Conservation (phyloP, 2,113 vertebrate genomes). For the Nettapus auritus region DNA sequence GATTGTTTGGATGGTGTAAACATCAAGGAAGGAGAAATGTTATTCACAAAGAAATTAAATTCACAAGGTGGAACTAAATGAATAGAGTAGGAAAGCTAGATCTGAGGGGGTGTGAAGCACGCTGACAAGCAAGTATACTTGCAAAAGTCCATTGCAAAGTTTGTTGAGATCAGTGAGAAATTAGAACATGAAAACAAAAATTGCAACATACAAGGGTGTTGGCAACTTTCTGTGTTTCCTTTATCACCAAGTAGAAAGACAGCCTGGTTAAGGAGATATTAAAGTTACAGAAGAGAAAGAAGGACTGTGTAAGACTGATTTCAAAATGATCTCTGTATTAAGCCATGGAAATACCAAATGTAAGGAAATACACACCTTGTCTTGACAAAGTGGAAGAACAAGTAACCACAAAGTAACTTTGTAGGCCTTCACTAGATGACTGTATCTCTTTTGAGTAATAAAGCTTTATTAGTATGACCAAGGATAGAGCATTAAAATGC, state of each 20-base stretch:
- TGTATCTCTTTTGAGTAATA: accelerated
- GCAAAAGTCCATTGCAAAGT: neutral
- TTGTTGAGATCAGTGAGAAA: neutral
- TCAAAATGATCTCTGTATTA: neutral
- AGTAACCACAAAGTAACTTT: neutral
- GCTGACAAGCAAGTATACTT: neutral
- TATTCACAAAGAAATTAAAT: conserved; percentile 26
- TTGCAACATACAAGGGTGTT: neutral
- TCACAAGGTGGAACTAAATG: conserved; percentile 5
- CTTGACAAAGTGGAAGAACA: neutral
- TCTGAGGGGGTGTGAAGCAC: accelerated
- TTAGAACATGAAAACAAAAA: neutral
- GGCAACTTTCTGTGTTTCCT: neutral
- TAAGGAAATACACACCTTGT: neutral
- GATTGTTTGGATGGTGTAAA: conserved; percentile 55
- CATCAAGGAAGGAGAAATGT: neutral
- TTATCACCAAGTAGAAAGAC: neutral
- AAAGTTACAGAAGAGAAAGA: neutral
- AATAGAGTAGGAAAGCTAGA: neutral
- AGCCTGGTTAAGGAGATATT: neutral
- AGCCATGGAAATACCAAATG: neutral
- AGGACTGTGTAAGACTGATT: neutral
- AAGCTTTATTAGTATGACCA: neutral
- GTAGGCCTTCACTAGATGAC: neutral
- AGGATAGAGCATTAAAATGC: neutral